A percentile compares a stretch with the other conserved stretches of the same genome.
Evolutionary conservation across 1,140 invertebrate genomes (phyloP).

Genomic region (Medauroidea extradentata): DNA sequence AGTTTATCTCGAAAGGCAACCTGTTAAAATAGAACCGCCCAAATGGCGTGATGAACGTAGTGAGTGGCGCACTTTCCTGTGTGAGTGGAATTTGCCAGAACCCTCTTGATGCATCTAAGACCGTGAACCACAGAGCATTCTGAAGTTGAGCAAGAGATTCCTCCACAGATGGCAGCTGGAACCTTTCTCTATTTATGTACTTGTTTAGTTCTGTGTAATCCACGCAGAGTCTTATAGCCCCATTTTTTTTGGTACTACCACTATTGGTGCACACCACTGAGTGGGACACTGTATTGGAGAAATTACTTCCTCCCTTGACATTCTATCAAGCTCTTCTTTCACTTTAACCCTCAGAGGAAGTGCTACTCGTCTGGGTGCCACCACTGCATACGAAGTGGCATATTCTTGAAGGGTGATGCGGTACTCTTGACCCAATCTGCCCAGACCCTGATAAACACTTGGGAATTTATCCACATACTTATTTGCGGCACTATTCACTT

Average conservation of each 20-base stretch:
- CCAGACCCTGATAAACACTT: no score
- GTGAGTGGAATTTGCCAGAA: slow-evolving; percentile 22
- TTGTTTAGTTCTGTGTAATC: slow-evolving; percentile 37
- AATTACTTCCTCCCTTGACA: slow-evolving; percentile 29
- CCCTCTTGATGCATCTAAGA: slow-evolving; percentile 21
- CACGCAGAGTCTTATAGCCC: slow-evolving; percentile 38
- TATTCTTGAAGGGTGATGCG: no score
- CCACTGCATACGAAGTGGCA: slow-evolving; percentile 7
- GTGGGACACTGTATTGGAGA: slow-evolving; percentile 30
- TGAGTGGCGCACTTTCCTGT: slow-evolving; percentile 17
- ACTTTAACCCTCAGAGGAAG: slow-evolving; percentile 29
- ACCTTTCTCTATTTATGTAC: slow-evolving; percentile 25
- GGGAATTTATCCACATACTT: no score
- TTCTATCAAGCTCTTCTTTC: slow-evolving; percentile 24
- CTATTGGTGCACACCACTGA: slow-evolving; percentile 41
- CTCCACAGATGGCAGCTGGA: slow-evolving; percentile 9
- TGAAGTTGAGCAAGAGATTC: neutral
- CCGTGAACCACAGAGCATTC: slow-evolving; percentile 16
- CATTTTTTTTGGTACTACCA: slow-evolving; percentile 39
- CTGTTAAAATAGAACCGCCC: slow-evolving; percentile 19
- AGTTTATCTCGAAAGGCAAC: slow-evolving; percentile 18
- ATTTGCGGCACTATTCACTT: no score
- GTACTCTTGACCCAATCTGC: no score
- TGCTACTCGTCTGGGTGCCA: slow-evolving; percentile 27
- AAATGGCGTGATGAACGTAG: slow-evolving; percentile 27